phyloP scores from a whole-genome alignment of 2,113 vertebrate species.

The Oenanthe melanoleuca region DNA sequence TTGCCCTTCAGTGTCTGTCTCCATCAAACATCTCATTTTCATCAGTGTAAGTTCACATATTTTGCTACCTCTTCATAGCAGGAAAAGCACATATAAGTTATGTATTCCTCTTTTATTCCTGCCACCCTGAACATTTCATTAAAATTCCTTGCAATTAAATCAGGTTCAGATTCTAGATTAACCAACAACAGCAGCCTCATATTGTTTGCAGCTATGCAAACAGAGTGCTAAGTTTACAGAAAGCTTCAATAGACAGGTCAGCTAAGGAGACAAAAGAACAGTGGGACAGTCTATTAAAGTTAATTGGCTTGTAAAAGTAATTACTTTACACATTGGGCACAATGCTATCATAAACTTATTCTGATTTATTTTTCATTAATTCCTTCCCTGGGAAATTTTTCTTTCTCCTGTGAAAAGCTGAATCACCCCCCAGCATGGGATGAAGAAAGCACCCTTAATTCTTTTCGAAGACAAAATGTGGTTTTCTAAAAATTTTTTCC shows the following conservation, averaged over 20 bases:
- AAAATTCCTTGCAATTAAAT: slow-evolving; percentile 1
- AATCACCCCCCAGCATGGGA: not conserved
- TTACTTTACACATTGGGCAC: slow-evolving; percentile 24
- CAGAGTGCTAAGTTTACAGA: not conserved
- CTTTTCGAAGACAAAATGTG: not conserved
- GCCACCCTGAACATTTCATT: not conserved
- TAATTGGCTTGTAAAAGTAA: slow-evolving; percentile 52
- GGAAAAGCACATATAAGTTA: not conserved
- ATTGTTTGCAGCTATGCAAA: slow-evolving; percentile 5
- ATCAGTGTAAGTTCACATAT: not conserved
- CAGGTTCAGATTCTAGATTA: not conserved
- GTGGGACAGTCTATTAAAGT: slow-evolving; percentile 24
- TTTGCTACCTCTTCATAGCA: not conserved
- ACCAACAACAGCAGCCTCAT: not conserved
- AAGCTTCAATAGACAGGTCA: slow-evolving; percentile 29
- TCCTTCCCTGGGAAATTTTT: not conserved
- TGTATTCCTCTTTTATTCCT: not conserved
- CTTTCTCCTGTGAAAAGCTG: not conserved
- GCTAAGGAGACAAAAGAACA: slow-evolving; percentile 11
- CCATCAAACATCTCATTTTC: not conserved
- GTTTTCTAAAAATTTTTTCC: not conserved
- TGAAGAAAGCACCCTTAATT: not conserved
- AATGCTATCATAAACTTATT: slow-evolving; percentile 27
- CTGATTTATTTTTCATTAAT: slow-evolving; percentile 23
- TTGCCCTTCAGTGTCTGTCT: not conserved